Conservation (phyloP, 2,888 invertebrate species). For the Folsomia candida region DNA sequence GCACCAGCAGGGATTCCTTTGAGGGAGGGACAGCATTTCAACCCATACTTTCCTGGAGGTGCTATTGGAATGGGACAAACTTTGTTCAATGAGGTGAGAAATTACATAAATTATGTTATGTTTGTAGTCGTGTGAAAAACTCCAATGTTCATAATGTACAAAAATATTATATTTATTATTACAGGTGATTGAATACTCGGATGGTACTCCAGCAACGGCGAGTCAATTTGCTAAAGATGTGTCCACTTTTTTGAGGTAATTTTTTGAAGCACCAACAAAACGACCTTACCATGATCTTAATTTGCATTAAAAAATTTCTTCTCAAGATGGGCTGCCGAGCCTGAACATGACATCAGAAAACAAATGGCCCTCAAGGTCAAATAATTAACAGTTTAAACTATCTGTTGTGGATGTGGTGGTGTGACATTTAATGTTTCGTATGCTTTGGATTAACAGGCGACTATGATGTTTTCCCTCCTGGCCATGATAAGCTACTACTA, state of each 20-base stretch:
- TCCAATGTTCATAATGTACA: not conserved
- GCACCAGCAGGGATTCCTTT: conserved; percentile 86
- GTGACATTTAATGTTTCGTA: no score
- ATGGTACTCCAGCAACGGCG: conserved; percentile 89
- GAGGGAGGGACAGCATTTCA: conserved; percentile 91
- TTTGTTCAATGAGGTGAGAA: conserved; percentile 74
- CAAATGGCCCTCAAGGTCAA: conserved; percentile 68
- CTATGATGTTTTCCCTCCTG: conserved; percentile 69
- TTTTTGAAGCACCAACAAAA: no score
- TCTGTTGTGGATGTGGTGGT: no score
- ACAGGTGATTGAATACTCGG: conserved; percentile 71
- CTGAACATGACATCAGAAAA: conserved; percentile 85
- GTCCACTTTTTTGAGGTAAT: conserved; percentile 80
- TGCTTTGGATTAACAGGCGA: conserved; percentile 55
- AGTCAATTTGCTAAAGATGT: conserved; percentile 98
- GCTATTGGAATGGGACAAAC: conserved; percentile 95
- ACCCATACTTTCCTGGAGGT: conserved; percentile 97
- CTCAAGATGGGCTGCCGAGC: conserved; percentile 92
- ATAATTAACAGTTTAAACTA: not conserved
- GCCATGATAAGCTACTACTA: conserved; percentile 67
- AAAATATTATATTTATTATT: not conserved
- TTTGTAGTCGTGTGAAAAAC: no score
- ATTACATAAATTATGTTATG: not conserved
- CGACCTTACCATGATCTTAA: no score
- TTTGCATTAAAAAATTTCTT: no score